Evolutionary conservation across 1,140 invertebrate species (phyloP), one percentile per base, ranked within the genome.

Genomic region (Oryzaephilus surinamensis): DNA sequence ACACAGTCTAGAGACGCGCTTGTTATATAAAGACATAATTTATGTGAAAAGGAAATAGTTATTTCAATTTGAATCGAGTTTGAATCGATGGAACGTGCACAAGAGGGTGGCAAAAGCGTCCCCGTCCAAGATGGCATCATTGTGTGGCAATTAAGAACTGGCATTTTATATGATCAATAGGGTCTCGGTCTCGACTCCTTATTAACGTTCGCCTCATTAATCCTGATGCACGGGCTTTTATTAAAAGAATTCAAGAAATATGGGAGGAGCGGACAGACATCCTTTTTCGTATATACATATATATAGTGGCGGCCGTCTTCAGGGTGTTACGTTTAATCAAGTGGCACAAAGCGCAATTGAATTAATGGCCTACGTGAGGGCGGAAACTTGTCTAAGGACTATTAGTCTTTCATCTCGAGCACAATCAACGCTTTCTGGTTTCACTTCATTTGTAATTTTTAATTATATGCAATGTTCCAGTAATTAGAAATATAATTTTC

Each of bases 21-120:
- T 41, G 48, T 48, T 43, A 48, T 50, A 53, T 43, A 42, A 38
- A 46, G 43, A 55, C 53, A 53, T 55, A 53, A 55, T 55, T 55
- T 54, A 55, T 53, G 53, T 51, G 51, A 52, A 45, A 45, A 48
- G 48, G 51, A 54, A 55, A 55, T 55, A 55, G 53, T 55, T 55
- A 50, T 53, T 55, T 55, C 53, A 53, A 49, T 52, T 52, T 49
- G 46, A 49, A 46, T 49, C 46, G 43, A 43, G 35, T 43, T 38
- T 43, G 43, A 45, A 45, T 45, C 43, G 37, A 34, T 26, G 31
- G 32, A 47, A 48, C 50, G 49, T 56, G 54, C 50, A 34, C 46
- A 55, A 55, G 54, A 41, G 42, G 27, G 36, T 35, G 21, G n/a
- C n/a, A n/a, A 41, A 41, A 38, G 35, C n/a, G n/a, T n/a, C n/a